Base-by-base conservation (phyloP, 2,888 invertebrate species). In the Eupithecia subumbrata region DNA sequence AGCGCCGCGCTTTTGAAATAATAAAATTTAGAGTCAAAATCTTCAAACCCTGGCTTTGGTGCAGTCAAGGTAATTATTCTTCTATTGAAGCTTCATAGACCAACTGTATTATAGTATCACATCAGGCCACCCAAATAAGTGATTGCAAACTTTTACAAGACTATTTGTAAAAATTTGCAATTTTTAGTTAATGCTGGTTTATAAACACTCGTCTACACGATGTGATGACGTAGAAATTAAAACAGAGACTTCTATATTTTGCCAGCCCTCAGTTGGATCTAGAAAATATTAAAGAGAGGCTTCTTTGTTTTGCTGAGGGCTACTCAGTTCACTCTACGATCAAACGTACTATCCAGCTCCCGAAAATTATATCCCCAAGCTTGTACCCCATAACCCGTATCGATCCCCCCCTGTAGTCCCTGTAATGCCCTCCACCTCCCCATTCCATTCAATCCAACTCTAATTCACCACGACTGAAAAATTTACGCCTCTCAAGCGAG, bases 391-490 rank as follows among this genome's bases (percentile, higher is more conserved):
- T 81, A 80, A 81, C 81, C 80, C 80, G 72, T 80, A 83, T 83
- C 78, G 83, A 83, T 83, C 82, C 77, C 69, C 76, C 79, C 71
- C 75, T 81, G 72, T 67, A 72, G 71, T 72, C 75, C 77, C 71
- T 64, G n/a, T 68, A 45, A 68, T 68, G 68, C 66, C 30, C 70
- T 72, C 77, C 68, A 70, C 67, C 72, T 75, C 72, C 75, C 75
- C 77, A 73, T 78, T 80, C 80, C 80, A 80, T 80, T 80, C 76
- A 79, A 78, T 70, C 77, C 76, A 82, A 83, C 83, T 82, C 84
- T 83, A 85, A 85, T 85, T 84, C 80, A 85, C 80, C 82, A 79
- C 80, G 79, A 82, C 83, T 86, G 83, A 87, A 85, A 86, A 88
- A 88, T 87, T 86, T 83, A 85, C 83, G 83, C 84, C 82, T 83